Conservation (phyloP, 1,140 invertebrate species). For the Drosophila sucinea region DNA sequence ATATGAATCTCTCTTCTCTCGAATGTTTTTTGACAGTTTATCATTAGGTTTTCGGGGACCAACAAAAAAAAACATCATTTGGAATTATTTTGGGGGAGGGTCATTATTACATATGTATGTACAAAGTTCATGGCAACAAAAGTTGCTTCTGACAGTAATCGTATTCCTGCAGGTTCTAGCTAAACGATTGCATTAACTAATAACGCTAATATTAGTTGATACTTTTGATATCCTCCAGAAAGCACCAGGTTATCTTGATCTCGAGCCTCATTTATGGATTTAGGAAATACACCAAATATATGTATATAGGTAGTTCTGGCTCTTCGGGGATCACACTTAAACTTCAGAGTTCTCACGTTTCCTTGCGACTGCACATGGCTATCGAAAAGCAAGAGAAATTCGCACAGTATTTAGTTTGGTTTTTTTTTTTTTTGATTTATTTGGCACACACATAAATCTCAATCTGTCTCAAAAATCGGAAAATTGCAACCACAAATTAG, state of each 20-base stretch:
- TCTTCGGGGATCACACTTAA: not conserved
- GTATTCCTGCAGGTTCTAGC: not conserved
- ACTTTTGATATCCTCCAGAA: no score
- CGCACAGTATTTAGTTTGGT: conserved; percentile 40
- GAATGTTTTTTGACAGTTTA: conserved; percentile 66
- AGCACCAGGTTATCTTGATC: no score
- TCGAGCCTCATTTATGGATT: no score
- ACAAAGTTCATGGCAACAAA: not conserved
- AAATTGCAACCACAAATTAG: conserved; percentile 73
- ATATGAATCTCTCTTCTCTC: conserved; percentile 56
- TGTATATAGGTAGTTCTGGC: no score
- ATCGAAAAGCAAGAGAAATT: conserved; percentile 46
- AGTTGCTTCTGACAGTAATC: conserved; percentile 33
- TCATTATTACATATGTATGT: conserved; percentile 9
- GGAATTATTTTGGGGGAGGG: conserved; percentile 27
- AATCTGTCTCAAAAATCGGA: conserved; percentile 70
- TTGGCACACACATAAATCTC: conserved; percentile 71
- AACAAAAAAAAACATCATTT: conserved; percentile 29
- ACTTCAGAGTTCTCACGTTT: conserved; percentile 23
- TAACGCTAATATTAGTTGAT: no score
- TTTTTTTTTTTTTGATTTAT: conserved; percentile 19
- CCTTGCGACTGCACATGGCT: conserved; percentile 48
- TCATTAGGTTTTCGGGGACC: conserved; percentile 51
- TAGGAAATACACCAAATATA: no score
- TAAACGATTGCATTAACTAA: not conserved